Conservation (phyloP, 1,140 invertebrate genomes). For the Pectinophora gossypiella region DNA sequence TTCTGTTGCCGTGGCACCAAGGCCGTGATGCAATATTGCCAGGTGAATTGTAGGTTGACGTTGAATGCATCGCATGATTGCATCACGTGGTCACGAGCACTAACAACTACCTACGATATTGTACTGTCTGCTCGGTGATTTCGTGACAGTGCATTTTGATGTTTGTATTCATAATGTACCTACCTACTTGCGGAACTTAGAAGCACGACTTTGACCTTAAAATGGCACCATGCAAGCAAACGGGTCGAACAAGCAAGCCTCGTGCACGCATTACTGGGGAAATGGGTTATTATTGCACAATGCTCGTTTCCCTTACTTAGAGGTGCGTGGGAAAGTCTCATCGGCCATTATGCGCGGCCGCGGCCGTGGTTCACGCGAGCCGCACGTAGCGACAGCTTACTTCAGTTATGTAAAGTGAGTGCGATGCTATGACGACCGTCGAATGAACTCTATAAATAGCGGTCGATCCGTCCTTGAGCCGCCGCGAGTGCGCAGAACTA, state of each 20-base stretch:
- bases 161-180: neutral
- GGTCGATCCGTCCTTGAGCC: constrained; percentile 70
- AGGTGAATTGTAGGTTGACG: constrained; percentile 44
- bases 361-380: constrained; percentile 6
- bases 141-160: neutral
- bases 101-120: neutral
- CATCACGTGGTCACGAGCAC: constrained; percentile 22
- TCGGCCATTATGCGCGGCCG: constrained; percentile 38
- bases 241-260: constrained; percentile 18
- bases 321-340: constrained; percentile 52
- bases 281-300: constrained; percentile 50
- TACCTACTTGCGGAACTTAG: neutral
- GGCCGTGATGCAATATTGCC: constrained; percentile 58
- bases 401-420: constrained; percentile 67
- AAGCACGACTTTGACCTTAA: constrained; percentile 32
- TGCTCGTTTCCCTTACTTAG: constrained; percentile 35
- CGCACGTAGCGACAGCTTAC: constrained; percentile 45
- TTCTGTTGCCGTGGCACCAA: constrained; percentile 53
- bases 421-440: constrained; percentile 59
- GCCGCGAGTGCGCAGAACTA: constrained; percentile 56
- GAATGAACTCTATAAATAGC: constrained; percentile 70
- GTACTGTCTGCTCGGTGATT: neutral
- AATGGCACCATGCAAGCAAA: constrained; percentile 11
- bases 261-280: constrained; percentile 40
- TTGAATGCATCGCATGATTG: constrained; percentile 47